Base-by-base conservation (phyloP, 2,888 invertebrate genomes). In the Drosophila mimica region DNA sequence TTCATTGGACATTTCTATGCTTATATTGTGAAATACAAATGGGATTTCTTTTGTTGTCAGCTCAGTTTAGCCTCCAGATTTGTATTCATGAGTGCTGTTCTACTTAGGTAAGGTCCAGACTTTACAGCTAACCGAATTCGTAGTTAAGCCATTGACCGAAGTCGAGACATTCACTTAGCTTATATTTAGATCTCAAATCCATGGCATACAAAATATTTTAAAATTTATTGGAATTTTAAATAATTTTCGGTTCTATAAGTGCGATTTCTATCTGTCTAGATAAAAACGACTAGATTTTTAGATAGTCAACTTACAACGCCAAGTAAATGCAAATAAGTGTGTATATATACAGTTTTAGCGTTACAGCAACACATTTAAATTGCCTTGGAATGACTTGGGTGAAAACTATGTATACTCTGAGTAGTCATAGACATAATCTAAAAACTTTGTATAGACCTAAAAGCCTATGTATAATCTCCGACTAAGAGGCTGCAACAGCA, bases 1-100 rank as follows among this genome's bases (percentile, higher is more conserved):
- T 63, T 64, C 43, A 28, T n/a, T 69, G 34, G 31, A 33, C 43
- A n/a, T 57, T 11, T 20, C 17, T 1, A 15, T 31, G 40, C 13
- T 40, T 54, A 61, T 57, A 74, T 76, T 76, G 80, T 67, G 80
- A 80, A 82, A 58, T 57, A 76, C 8, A 43, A 59, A 52, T 70
- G 48, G 51, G 11, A 51, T 82, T 64, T 74, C 53, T 61, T 66
- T 70, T 54, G 52, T 58, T 53, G 36, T 34, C n/a, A 36, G 52
- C 59, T 52, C 46, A 33, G 9, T 52, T 20, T 7, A 8, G 36
- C 17, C 15, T 28, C 15, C 6, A 34, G 33, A 68, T 54, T 70
- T 49, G 40, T 56, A 49, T 33, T n/a, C 48, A 68, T 53, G 56
- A 53, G 31, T 69, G 36, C 15, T 69, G 30, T 48, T 38, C 31